Percentiles rank a stretch among this genome's conserved stretches.
Evolutionary conservation across 2,797 vertebrate species (phyloP).

Genomic region (Coendou prehensilis): DNA sequence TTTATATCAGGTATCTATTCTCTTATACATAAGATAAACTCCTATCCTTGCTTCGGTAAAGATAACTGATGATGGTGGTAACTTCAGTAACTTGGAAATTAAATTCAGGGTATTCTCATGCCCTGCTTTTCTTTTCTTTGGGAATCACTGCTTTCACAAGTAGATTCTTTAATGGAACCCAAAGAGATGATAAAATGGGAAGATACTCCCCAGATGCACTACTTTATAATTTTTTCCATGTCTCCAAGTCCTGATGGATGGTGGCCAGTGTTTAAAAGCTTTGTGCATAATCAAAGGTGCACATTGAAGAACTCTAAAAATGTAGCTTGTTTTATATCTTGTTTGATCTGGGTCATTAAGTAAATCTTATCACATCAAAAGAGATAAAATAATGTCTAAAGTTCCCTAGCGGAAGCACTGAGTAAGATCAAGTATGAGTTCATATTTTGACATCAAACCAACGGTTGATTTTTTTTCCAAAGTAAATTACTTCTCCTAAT

Average conservation of each 20-base stretch:
- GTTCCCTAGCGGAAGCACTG: not conserved
- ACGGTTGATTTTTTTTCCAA: not conserved
- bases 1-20: not conserved
- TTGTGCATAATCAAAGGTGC: not conserved
- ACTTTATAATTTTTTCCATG: not conserved
- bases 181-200: not conserved
- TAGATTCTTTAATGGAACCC: not conserved
- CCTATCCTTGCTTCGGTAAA: not conserved
- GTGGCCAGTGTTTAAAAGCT: not conserved
- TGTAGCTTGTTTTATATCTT: conserved; percentile 21
- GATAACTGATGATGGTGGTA: not conserved
- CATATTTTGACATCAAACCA: not conserved
- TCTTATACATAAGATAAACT: not conserved
- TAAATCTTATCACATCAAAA: conserved; percentile 7
- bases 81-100: not conserved
- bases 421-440: not conserved
- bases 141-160: not conserved
- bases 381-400: not conserved
- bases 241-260: not conserved
- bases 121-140: not conserved
- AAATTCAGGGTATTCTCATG: not conserved
- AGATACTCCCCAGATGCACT: not conserved
- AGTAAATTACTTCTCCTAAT: not conserved
- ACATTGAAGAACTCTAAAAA: conserved; percentile 30
- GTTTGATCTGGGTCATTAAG: not conserved